These are phyloP conservation scores for Chiloscyllium plagiosum DNA, from an alignment of 2,113 vertebrate species.

Conservation along the genomic window DNA sequence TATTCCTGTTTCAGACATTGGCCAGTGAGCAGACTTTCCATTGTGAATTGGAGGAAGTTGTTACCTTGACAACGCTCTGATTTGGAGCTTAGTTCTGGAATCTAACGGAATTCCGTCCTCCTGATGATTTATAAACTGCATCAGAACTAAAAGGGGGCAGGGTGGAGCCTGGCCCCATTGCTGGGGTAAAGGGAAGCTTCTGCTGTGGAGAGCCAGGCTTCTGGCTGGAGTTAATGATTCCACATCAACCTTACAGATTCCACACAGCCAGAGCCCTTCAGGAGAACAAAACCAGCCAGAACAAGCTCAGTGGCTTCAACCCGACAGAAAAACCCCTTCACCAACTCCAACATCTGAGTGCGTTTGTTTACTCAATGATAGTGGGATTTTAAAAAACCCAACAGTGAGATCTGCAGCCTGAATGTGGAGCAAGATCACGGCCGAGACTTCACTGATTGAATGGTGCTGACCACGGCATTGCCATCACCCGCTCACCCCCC, in stretches of 20 bases:
- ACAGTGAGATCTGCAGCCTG: too few species aligned
- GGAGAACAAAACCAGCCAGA: too few species aligned
- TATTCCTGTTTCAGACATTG: not conserved
- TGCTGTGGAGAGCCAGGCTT: not conserved
- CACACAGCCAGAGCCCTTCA: too few species aligned
- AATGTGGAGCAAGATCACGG: too few species aligned
- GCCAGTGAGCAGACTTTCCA: not conserved
- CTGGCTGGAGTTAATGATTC: not conserved
- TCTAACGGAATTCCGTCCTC: not conserved
- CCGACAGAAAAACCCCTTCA: too few species aligned
- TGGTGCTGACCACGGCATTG: not conserved
- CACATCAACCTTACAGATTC: too few species aligned
- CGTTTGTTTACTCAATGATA: too few species aligned
- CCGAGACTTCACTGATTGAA: too few species aligned
- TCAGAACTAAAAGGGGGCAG: not conserved
- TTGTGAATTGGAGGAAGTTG: slow-evolving; percentile 12
- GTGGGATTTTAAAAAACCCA: too few species aligned
- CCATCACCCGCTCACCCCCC: not conserved
- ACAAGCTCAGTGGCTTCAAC: too few species aligned
- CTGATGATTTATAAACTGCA: not conserved
- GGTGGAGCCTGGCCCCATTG: not conserved
- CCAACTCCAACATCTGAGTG: too few species aligned
- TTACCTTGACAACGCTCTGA: not conserved
- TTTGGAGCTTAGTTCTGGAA: not conserved
- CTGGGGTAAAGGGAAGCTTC: not conserved